Conservation (phyloP, 2,113 vertebrate genomes). For the Caretta caretta region DNA sequence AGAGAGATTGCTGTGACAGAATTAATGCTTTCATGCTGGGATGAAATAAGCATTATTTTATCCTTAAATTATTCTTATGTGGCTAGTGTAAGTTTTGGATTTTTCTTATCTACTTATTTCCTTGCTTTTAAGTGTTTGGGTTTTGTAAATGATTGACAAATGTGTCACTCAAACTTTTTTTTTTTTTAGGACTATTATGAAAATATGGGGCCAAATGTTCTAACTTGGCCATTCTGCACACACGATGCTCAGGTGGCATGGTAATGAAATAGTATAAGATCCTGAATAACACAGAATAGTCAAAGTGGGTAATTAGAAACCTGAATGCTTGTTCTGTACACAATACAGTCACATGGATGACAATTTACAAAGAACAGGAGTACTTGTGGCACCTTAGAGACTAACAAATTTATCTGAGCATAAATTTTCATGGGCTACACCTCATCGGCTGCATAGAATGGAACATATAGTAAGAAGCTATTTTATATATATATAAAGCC, state of each 20-base stretch:
- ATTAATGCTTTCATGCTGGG: neutral
- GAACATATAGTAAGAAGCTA: too few relatives aligned
- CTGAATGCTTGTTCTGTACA: neutral
- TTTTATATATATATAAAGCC: too few relatives aligned
- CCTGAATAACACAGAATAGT: fast-evolving
- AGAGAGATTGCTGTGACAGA: neutral
- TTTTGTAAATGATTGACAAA: neutral
- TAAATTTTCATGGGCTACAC: too few relatives aligned
- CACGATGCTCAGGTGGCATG: neutral
- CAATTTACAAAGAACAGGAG: neutral
- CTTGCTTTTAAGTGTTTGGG: neutral
- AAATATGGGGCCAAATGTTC: neutral
- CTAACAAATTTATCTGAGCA: too few relatives aligned
- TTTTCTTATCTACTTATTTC: neutral
- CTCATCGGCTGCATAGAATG: too few relatives aligned
- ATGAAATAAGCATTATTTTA: neutral
- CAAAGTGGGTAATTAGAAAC: neutral
- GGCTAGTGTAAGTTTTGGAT: neutral
- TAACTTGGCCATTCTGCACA: neutral
- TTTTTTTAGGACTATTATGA: neutral
- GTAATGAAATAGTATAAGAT: neutral
- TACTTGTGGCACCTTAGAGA: too few relatives aligned
- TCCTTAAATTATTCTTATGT: neutral
- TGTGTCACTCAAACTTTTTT: fast-evolving
- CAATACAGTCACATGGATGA: neutral